Evolutionary conservation across 2,888 invertebrate genomes (phyloP), one percentile per base, ranked within the genome.

Genomic region (Biston stratarius): DNA sequence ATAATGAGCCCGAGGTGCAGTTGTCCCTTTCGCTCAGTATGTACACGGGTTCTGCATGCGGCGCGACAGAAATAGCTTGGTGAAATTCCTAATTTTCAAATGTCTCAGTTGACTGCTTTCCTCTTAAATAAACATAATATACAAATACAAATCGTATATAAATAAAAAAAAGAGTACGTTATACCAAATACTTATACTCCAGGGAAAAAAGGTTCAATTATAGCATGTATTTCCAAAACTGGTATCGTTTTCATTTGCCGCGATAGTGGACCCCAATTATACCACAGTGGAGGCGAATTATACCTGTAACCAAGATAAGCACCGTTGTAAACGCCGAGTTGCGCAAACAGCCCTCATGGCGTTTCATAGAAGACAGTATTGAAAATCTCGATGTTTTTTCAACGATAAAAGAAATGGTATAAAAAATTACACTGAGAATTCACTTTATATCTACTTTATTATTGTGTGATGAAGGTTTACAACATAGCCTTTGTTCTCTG

Each of bases 271-370:
- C 56, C 61, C 47, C 57, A 61, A 61, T 66, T 66, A 66, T 48
- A 52, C 15, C 36, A 0, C 45, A 47, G 47, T 52, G 45, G 49
- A 45, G 38, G 38, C 14, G 51, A 33, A 57, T 66, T 66, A 61
- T 61, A 66, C 57, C 61, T 61, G 61, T 57, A 58, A 61, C 61
- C 47, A 15, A 61, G 61, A 61, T 66, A 66, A 66, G 61, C 33
- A 57, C 56, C 38, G 47, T 24, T 40, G 47, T 61, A 36, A 66
- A 58, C 57, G 52, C 40, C 61, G 57, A 57, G 57, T 52, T 53
- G 45, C 45, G 56, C 11, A 61, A 56, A 61, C 40, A 33, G 34
- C 61, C 40, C 61, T 56, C 38, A 14, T 44, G 61, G 57, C 52
- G 57, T 44, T 36, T 11, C 14, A 34, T 48, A 14, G 57, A 48